Evolutionary conservation across 2,888 invertebrate species (phyloP), one percentile per base, ranked within the genome.

Genomic region (Dilophus febrilis): DNA sequence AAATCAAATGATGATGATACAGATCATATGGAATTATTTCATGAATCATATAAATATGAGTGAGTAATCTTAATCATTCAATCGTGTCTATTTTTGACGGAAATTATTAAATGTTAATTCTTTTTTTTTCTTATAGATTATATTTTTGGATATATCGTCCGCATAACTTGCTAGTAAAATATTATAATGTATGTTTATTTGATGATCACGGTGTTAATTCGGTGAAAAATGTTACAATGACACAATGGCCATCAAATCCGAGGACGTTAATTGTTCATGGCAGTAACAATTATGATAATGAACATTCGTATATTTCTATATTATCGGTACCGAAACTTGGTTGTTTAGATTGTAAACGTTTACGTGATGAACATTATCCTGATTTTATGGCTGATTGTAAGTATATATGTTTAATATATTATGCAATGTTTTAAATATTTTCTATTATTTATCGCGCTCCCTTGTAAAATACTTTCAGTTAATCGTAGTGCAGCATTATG

Each of bases 401-500:
- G 22, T 12, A 35, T 13, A 28, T 16, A 3, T 28, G 19, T 39
- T 35, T 13, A 22, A 40, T 22, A 14, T 26, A 17, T 26, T 5
- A 8, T 8, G 22, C 8, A 8, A 22, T 22, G 22, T 22, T 22
- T 22, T 22, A 22, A 4, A 22, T 22, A 22, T 22, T 22, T n/a
- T n/a, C n/a, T n/a, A n/a, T n/a, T n/a, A n/a, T n/a, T n/a, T n/a
- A n/a, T n/a, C n/a, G 22, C 22, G 22, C 22, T 8, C 4, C 22
- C 8, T 22, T 22, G 22, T 22, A 22, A 22, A 22, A 22, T 22
- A 6, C 6, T 34, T 65, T 59, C 59, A 60, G 66, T 65, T 53
- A 60, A 66, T 44, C 74, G 74, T 50, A 72, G 74, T 50, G 70
- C 77, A 38, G 72, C 74, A 53, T 64, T 80, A 49, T 94, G 94